Base-by-base conservation (phyloP, 2,888 invertebrate species). In the Ellobium chinense region DNA sequence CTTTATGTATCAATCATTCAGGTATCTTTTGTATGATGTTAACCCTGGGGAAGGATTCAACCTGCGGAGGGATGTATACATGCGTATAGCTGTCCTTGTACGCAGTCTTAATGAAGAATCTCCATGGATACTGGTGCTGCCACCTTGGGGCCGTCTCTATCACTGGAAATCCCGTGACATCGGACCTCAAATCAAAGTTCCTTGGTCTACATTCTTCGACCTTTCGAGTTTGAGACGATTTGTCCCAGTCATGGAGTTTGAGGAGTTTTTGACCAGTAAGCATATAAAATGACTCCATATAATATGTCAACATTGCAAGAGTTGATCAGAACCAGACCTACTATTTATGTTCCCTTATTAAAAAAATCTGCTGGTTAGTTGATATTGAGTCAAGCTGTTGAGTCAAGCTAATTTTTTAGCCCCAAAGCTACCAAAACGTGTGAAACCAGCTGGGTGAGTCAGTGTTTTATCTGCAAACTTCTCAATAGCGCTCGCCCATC, bases 21-120 rank as follows among this genome's bases (percentile, higher is more conserved):
- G 96, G 89, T 97, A 96, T 89, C 93, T 99, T 77, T 94, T 99
- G 70, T 99, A 98, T 93, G 98, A 98, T 91, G 96, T 99, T 0
- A 99, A 99, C 94, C 96, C 96, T 2, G 96, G 97, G 0, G 99
- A 99, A 94, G 99, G 99, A 0, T 99, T 99, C 91, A 99, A 99
- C 94, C 94, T 99, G 83, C 94, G 98, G 24, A 95, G 99, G 54
- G 99, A 99, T 94, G 99, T 99, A 1, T 99, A 97, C 90, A 96
- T 99, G 94, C 95, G 99, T 87, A 94, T 98, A 88, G 98, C 98
- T 1, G 96, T 96, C 68, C 95, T 98, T 91, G 94, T 97, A 0
- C 94, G 95, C 39, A 95, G 95, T 81, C 94, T 97, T 76, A 94
- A 95, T 81, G 85, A 89, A 37, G 88, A 91, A 12, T 87, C 89